Percentiles rank a stretch among this genome's conserved stretches.
Evolutionary conservation across 1,140 invertebrate species (phyloP).

Genomic region (Semibalanus balanoides): DNA sequence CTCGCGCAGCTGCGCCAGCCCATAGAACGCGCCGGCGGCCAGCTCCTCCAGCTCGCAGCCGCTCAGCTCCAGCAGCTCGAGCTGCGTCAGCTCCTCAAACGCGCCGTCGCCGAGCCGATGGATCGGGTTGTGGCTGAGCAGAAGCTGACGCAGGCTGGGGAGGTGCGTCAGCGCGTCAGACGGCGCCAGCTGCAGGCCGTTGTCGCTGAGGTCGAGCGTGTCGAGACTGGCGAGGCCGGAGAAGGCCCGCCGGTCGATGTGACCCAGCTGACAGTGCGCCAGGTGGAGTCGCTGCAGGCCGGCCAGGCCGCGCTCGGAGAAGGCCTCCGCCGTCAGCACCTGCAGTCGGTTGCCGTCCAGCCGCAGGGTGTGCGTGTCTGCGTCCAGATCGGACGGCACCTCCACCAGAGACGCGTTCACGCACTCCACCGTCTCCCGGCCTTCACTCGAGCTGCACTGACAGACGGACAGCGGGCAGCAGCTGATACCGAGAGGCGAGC

Average conservation of each 20-base stretch:
- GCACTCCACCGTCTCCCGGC: slow-evolving; percentile 77
- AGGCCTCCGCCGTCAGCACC: slow-evolving; percentile 54
- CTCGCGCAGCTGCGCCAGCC: slow-evolving; percentile 21
- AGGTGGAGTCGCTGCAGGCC: slow-evolving; percentile 76
- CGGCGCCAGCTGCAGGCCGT: slow-evolving; percentile 57
- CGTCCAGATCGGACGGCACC: slow-evolving; percentile 64
- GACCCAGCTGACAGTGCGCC: slow-evolving; percentile 53
- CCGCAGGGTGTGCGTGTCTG: slow-evolving; percentile 73
- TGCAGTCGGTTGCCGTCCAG: slow-evolving; percentile 69
- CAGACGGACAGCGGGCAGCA: slow-evolving; percentile 54
- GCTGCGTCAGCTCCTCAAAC: slow-evolving; percentile 37
- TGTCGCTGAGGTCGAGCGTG: slow-evolving; percentile 71
- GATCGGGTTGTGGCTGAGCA: slow-evolving; percentile 64
- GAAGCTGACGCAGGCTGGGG: slow-evolving; percentile 61
- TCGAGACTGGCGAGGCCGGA: slow-evolving; percentile 70
- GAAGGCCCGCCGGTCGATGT: slow-evolving; percentile 61
- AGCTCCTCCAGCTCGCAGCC: slow-evolving; percentile 20
- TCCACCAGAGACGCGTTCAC: slow-evolving; percentile 51
- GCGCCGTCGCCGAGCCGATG: slow-evolving; percentile 55
- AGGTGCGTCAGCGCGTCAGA: slow-evolving; percentile 54
- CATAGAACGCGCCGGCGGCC: slow-evolving; percentile 23
- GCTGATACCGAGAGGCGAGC: too few relatives aligned
- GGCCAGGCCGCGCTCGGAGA: slow-evolving; percentile 55
- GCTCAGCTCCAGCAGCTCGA: slow-evolving; percentile 19
- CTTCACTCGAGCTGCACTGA: slow-evolving; percentile 80